Evolutionary conservation across 2,888 invertebrate genomes (phyloP).

Genomic region (Yponomeuta evonymella): DNA sequence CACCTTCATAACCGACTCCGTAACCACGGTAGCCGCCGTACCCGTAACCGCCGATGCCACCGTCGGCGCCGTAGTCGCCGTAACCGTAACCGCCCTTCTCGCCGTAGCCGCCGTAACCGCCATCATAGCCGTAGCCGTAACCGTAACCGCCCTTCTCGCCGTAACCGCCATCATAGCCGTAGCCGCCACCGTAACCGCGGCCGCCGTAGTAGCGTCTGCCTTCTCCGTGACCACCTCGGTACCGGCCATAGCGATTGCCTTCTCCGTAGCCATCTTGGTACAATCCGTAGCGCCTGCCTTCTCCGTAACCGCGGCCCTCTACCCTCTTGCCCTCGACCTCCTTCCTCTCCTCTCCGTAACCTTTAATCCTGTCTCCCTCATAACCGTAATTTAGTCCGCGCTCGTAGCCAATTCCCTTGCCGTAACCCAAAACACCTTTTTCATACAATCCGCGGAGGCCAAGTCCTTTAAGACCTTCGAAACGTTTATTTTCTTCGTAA

Average conservation of each 20-base stretch:
- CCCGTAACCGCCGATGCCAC: not conserved
- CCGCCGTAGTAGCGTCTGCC: not conserved
- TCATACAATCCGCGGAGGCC: not conserved
- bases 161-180: not conserved
- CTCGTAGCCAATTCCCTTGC: not conserved
- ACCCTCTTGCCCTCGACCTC: not conserved
- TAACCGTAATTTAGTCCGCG: not conserved
- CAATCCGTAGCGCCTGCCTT: not conserved
- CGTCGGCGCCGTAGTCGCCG: not conserved
- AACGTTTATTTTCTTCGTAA: not conserved
- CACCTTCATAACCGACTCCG: conserved; percentile 11
- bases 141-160: not conserved
- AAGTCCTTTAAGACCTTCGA: not conserved
- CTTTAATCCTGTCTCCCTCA: not conserved
- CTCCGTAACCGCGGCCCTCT: not conserved
- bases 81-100: not conserved
- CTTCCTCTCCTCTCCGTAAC: not conserved
- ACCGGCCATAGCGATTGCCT: not conserved
- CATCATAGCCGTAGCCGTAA: not conserved
- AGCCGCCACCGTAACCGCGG: not conserved
- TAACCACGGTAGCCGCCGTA: not conserved
- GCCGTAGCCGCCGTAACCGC: not conserved
- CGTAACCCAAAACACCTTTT: not conserved
- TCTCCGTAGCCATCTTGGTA: not conserved
- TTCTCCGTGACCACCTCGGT: not conserved